Conservation (phyloP, 1,140 invertebrate species). For the Elymnias hypermnestra region DNA sequence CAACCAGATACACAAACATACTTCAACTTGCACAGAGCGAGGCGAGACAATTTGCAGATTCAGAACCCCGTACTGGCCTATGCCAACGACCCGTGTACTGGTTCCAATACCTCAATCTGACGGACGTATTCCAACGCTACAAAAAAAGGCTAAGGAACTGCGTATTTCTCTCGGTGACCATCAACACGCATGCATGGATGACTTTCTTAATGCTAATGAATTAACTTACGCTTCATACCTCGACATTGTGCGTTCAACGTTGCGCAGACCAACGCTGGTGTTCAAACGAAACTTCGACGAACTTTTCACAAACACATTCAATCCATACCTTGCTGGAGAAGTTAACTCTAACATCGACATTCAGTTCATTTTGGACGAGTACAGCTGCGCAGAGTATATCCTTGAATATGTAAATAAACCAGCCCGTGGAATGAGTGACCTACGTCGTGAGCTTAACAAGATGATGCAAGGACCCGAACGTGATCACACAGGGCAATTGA, state of each 20-base stretch:
- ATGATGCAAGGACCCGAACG: constrained; percentile 46
- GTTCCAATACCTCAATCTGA: constrained; percentile 39
- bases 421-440: constrained; percentile 46
- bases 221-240: constrained; percentile 38
- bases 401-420: constrained; percentile 60
- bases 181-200: constrained; percentile 31
- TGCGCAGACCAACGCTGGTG: constrained; percentile 34
- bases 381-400: constrained; percentile 41
- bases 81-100: constrained; percentile 38
- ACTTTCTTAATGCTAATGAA: constrained; percentile 36
- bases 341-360: constrained; percentile 51
- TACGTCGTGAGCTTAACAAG: constrained; percentile 40
- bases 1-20: constrained; percentile 52
- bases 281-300: constrained; percentile 38
- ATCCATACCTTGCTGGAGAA: constrained; percentile 39
- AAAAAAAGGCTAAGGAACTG: constrained; percentile 38
- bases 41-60: constrained; percentile 46
- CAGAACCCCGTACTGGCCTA: constrained; percentile 43
- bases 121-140: constrained; percentile 29
- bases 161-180: constrained; percentile 31
- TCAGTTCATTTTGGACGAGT: constrained; percentile 60
- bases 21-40: constrained; percentile 46
- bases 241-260: constrained; percentile 43
- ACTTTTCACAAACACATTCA: constrained; percentile 48
- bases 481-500: constrained; percentile 33